phyloP scores from a whole-genome alignment of 2,113 vertebrate species.

The Pongo pygmaeus region DNA sequence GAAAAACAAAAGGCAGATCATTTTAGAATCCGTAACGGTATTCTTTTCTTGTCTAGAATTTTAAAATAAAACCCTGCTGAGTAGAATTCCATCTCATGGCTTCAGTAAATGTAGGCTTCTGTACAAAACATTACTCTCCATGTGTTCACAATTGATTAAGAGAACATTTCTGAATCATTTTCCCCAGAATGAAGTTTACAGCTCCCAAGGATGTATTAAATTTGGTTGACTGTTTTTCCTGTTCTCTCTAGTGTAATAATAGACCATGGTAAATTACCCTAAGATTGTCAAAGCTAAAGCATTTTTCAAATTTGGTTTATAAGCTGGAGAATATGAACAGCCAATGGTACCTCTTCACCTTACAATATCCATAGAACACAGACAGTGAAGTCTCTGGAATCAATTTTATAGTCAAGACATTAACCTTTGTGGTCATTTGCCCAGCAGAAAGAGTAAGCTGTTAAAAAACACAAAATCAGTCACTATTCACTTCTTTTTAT shows the following conservation, averaged over 20 bases:
- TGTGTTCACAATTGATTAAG: neutral
- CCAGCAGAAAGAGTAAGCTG: neutral
- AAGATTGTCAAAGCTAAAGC: constrained; percentile 1
- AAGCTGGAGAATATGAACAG: constrained; percentile 15
- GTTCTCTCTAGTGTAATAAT: neutral
- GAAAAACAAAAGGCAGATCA: neutral
- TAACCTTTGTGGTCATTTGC: constrained; percentile 50
- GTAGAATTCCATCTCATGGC: neutral
- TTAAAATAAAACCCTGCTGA: constrained; percentile 6
- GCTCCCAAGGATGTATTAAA: neutral
- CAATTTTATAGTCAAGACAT: constrained; percentile 45
- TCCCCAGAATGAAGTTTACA: neutral
- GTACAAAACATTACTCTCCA: neutral
- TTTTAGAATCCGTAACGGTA: neutral
- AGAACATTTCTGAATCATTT: neutral
- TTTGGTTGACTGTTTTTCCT: neutral
- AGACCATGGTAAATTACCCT: neutral
- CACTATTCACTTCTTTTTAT: constrained; percentile 53
- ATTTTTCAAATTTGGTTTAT: constrained; percentile 38
- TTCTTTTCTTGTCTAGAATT: neutral
- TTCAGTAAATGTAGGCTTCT: neutral
- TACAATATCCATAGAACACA: neutral
- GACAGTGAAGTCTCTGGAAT: neutral
- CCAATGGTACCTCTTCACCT: constrained; percentile 24
- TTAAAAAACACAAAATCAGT: constrained; percentile 50